These are phyloP conservation scores for Argya squamiceps DNA, from an alignment of 2,797 vertebrate genomes.

Conservation along the genomic window DNA sequence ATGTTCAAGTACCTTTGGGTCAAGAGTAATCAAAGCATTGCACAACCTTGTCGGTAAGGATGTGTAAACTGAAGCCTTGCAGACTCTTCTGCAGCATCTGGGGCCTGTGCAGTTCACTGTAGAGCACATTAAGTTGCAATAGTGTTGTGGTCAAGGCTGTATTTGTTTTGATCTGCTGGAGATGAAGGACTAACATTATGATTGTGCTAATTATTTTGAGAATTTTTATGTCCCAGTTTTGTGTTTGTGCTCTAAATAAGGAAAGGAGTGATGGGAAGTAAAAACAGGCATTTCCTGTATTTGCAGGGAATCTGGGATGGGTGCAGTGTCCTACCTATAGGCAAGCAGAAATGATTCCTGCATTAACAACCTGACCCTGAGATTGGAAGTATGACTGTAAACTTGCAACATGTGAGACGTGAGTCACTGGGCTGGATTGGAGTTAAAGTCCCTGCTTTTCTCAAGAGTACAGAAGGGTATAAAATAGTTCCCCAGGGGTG, in stretches of 20 bases:
- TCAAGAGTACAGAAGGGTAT: neutral
- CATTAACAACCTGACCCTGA: neutral
- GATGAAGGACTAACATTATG: neutral
- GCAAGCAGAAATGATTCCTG: neutral
- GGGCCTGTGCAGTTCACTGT: neutral
- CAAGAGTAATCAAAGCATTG: neutral
- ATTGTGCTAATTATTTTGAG: neutral
- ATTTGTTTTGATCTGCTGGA: neutral
- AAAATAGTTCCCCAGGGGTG: neutral
- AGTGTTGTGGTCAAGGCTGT: neutral
- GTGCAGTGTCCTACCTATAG: neutral
- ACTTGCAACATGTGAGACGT: neutral
- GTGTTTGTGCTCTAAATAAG: neutral
- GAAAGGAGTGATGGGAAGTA: neutral
- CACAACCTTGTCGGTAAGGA: neutral
- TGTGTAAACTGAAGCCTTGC: neutral
- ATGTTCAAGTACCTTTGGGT: neutral
- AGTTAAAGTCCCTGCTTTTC: neutral
- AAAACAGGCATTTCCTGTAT: neutral
- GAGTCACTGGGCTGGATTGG: neutral
- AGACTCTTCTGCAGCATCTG: neutral
- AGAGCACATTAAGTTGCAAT: neutral
- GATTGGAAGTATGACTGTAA: neutral
- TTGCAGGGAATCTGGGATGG: neutral
- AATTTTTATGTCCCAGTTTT: neutral